Evolutionary conservation across 2,888 invertebrate species (phyloP).

Genomic region (Drosophila emarginata): DNA sequence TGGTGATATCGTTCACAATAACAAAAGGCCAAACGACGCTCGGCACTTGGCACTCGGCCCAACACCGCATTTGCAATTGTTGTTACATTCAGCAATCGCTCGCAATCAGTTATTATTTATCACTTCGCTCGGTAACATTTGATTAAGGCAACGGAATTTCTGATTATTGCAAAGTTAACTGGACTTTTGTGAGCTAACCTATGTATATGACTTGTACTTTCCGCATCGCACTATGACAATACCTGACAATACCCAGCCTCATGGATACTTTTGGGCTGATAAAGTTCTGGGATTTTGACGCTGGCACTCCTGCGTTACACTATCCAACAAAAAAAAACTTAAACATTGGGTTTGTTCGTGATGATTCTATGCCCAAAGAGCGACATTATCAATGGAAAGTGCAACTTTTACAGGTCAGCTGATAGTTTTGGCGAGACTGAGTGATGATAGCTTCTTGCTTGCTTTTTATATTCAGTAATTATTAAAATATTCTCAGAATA

Average conservation of each 20-base stretch:
- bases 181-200: not conserved
- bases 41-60: slow-evolving; percentile 7
- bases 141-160: slow-evolving; percentile 31
- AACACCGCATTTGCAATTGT: slow-evolving; percentile 50
- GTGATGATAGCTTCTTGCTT: not conserved
- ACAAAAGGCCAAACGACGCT: slow-evolving; percentile 31
- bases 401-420: slow-evolving; percentile 54
- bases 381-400: slow-evolving; percentile 48
- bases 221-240: slow-evolving; percentile 62
- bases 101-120: slow-evolving; percentile 78
- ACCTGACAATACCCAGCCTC: slow-evolving; percentile 74
- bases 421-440: slow-evolving; percentile 13
- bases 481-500: too few species aligned
- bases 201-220: not conserved
- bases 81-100: slow-evolving; percentile 45
- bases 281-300: slow-evolving; percentile 78
- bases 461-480: not conserved
- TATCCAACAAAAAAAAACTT: not conserved
- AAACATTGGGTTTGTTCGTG: slow-evolving; percentile 16
- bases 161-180: not conserved
- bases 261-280: slow-evolving; percentile 78
- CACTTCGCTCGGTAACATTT: slow-evolving; percentile 74
- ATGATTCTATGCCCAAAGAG: slow-evolving; percentile 48
- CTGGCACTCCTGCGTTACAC: slow-evolving; percentile 51
- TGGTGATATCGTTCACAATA: slow-evolving; percentile 20